Evolutionary conservation across 2,888 invertebrate genomes (phyloP), one percentile per base, ranked within the genome.

Genomic region (Spodoptera littoralis): DNA sequence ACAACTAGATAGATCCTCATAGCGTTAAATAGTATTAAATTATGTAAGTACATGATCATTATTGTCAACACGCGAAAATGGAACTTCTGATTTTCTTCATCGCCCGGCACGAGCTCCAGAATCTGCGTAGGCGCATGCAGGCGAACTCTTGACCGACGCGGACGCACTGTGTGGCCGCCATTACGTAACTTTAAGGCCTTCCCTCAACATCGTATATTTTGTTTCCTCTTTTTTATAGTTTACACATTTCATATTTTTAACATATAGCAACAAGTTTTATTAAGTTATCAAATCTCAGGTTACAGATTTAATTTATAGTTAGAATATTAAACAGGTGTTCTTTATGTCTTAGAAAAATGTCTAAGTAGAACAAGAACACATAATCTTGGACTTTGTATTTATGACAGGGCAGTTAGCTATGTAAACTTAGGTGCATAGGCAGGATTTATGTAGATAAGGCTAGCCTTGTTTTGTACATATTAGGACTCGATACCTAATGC

Each of bases 91-190:
- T 4, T 18, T 3, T 1, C 11, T 47, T 50, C 9, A n/a, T 30
- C 41, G 11, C 41, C 24, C 57, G 54, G 52, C 50, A 47, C 18
- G 36, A 12, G 5, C 43, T 73, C 61, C 65, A 75, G 67, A 67
- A 69, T 30, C 62, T n/a, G 70, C 69, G 83, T 79, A 73, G 80
- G 83, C 55, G 72, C 75, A 76, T 72, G 66, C 60, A 61, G 70
- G 58, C 73, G 79, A 85, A 81, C 82, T 83, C 81, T 87, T 86
- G 85, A 86, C 85, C 84, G 82, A 69, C 76, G 76, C 79, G 74
- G 76, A 79, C 76, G 73, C 73, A 69, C 65, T 79, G 80, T 79
- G 85, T 79, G 79, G 74, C 66, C 75, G 74, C 57, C 60, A 66
- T 82, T 85, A 78, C 79, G 77, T 74, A 82, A 83, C 76, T 68